Evolutionary conservation across 1,140 invertebrate genomes (phyloP), one percentile per base, ranked within the genome.

Genomic region (Onthophagus taurus): DNA sequence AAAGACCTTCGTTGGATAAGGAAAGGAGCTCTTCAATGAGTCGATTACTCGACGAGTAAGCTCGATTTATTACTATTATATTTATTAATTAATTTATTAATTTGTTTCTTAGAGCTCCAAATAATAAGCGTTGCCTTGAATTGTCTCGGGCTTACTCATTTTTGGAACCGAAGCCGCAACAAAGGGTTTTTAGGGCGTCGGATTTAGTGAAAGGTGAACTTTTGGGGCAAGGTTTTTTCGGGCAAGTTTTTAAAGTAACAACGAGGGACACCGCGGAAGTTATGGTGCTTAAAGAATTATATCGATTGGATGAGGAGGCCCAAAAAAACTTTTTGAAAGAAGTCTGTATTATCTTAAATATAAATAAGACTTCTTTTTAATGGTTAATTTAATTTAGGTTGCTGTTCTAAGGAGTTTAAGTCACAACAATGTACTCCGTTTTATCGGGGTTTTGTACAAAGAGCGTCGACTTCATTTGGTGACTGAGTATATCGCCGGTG

Each of bases 201-300:
- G 91, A 96, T 70, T 66, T 95, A 26, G 78, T 93, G 1, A 82
- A 86, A 68, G 90, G 90, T 20, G 87, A 92, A 62, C 70, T 95
- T 2, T 65, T 96, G 4, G 92, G 91, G 6, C 85, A 89, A 61
- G 91, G 91, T 14, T 95, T 94, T 68, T 96, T 94, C 63, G 91
- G 91, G 1, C 85, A 92, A 65, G 85, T 89, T 11, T 89, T 80
- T 60, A 85, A 90, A 69, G 89, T 93, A 14, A 93, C 87, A 2
- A 90, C 94, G 63, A 76, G 81, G 42, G 80, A 87, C 47, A 94
- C 89, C 0, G 81, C 81, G 42, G 90, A 96, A 68, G 81, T 93
- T 11, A 94, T 95, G 89, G 92, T 96, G 35, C 73, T 96, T 11
- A 96, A 96, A 61, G 90, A 95, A 61, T 72, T 96, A 45, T 91